Evolutionary conservation across 2,113 vertebrate genomes (phyloP), one percentile per base, ranked within the genome.

Genomic region (Sisor rabdophorus): DNA sequence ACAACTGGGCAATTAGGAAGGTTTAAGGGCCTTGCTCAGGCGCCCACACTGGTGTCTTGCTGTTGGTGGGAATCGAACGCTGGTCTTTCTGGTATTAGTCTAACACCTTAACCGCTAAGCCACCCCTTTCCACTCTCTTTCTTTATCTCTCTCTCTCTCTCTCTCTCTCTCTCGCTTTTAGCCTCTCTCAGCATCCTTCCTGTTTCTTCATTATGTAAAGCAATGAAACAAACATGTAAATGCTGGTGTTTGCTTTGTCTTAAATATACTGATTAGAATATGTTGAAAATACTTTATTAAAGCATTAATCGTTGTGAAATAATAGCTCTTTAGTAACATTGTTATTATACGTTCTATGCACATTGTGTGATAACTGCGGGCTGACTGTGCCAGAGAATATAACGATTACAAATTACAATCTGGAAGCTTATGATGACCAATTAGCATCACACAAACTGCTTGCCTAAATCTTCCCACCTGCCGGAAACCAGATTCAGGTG

Each of bases 321-420:
- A 72, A 56, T 40, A 72, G 70, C 32, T 72, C 53, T 56, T 72
- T 72, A 72, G 71, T 56, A 73, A 59, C 71, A 58, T 44, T 52
- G 26, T 53, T 32, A 75, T 52, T 75, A 64, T 72, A 64, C 59
- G 36, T 75, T 75, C 52, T 58, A 40, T 13, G 20, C 44, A 54
- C 69, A 26, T 26, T 17, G 59, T 52, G 59, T 64, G 47, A 64
- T 64, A 75, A 75, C 73, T 75, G 58, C 20, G 17, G 73, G n/a
- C 47, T 50, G 19, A 63, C 73, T 63, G 73, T 40, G 54, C 24
- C 71, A 73, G 70, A 22, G 32, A 40, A 32, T 44, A 40, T 52
- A 69, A 69, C 30, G 53, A 72, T 56, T 55, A 56, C 70, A 72
- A 58, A 72, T 72, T 72, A 58, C 70, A 72, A 40, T 56, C 53